These are phyloP conservation scores for Anolis sagrei DNA, from an alignment of 2,113 vertebrate genomes.

Conservation along the genomic window DNA sequence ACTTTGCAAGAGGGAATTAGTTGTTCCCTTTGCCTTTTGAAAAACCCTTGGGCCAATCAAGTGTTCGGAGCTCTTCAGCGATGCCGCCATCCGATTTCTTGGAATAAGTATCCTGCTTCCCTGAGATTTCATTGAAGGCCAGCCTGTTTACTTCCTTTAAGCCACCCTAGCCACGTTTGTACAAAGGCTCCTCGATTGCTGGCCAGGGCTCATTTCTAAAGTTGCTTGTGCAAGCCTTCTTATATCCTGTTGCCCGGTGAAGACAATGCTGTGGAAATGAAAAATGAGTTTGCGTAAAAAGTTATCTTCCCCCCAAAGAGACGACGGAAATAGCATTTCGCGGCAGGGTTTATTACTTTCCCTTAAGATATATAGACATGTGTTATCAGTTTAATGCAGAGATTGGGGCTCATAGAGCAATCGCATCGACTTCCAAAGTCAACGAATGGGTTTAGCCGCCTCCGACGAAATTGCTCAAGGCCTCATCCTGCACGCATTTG, in stretches of 20 bases:
- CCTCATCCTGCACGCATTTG: background rate
- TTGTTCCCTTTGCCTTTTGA: conserved; percentile 35
- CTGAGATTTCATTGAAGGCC: conserved; percentile 51
- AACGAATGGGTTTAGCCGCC: conserved; percentile 60
- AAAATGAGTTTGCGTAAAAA: conserved; percentile 77
- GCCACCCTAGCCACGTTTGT: conserved; percentile 63
- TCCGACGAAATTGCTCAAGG: conserved; percentile 17
- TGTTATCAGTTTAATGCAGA: conserved; percentile 80
- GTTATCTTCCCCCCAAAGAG: conserved; percentile 74
- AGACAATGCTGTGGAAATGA: conserved; percentile 79
- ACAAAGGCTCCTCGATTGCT: conserved; percentile 46
- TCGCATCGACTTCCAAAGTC: conserved; percentile 63
- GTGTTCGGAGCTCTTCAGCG: background rate
- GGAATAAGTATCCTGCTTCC: conserved; percentile 15
- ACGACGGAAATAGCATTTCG: conserved; percentile 73
- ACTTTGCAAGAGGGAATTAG: conserved; percentile 25
- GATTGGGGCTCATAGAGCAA: conserved; percentile 65
- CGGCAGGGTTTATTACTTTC: conserved; percentile 73
- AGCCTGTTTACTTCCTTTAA: conserved; percentile 66
- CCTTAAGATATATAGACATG: conserved; percentile 73
- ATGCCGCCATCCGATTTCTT: background rate
- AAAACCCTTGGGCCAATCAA: conserved; percentile 51
- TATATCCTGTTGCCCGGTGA: conserved; percentile 75
- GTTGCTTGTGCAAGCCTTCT: conserved; percentile 69
- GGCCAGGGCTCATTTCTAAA: conserved; percentile 67